phyloP scores from a whole-genome alignment of 2,797 vertebrate species.

The Allobates femoralis region DNA sequence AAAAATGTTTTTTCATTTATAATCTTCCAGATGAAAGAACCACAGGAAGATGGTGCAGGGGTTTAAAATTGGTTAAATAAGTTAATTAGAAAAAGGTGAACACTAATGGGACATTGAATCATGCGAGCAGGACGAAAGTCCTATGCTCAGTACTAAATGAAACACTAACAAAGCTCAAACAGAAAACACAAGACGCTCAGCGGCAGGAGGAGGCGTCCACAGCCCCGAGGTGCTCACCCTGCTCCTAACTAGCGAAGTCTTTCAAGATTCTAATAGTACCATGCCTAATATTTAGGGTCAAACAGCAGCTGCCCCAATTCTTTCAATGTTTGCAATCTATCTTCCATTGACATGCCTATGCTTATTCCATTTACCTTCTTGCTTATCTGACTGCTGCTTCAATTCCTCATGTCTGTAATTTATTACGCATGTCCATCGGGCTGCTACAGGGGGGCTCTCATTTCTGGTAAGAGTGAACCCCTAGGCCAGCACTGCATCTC shows the following conservation, averaged over 20 bases:
- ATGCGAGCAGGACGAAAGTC: slow-evolving; percentile 26
- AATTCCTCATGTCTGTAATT: slow-evolving; percentile 79
- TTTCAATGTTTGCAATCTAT: slow-evolving; percentile 91
- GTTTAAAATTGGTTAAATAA: slow-evolving; percentile 69
- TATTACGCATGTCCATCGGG: too few relatives aligned
- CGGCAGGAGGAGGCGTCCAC: slow-evolving; percentile 56
- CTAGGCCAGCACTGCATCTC: too few relatives aligned
- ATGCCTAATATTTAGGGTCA: slow-evolving; percentile 89
- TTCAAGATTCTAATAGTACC: slow-evolving; percentile 67
- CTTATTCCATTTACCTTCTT: slow-evolving; percentile 88
- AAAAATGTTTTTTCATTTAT: too few relatives aligned
- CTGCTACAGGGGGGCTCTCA: too few relatives aligned
- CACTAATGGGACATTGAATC: slow-evolving; percentile 47
- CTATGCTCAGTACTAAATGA: slow-evolving; percentile 25
- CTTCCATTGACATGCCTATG: slow-evolving; percentile 82
- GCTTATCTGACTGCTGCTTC: slow-evolving; percentile 78
- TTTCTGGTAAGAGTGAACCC: too few relatives aligned
- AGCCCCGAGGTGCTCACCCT: neutral
- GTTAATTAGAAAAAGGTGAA: too few relatives aligned
- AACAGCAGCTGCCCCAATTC: slow-evolving; percentile 93
- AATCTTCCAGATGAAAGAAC: slow-evolving; percentile 73
- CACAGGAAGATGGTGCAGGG: slow-evolving; percentile 67
- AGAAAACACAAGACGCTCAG: slow-evolving; percentile 67
- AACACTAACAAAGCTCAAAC: slow-evolving; percentile 67
- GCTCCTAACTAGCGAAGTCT: slow-evolving; percentile 57